Base-by-base conservation (phyloP, 2,797 vertebrate genomes). In the Trematomus bernacchii region DNA sequence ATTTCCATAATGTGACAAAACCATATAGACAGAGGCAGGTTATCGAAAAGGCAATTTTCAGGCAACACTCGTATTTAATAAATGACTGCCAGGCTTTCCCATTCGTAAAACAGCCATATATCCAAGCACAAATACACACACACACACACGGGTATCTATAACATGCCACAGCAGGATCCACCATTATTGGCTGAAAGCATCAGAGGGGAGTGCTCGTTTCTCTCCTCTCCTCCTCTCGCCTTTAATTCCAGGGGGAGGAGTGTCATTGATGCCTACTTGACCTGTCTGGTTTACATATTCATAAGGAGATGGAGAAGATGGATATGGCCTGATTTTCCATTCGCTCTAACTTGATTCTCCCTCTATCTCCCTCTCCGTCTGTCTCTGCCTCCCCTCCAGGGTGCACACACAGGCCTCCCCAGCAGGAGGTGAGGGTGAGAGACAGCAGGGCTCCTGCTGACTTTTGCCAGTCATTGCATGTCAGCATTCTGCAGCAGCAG, bases 241-340 rank as follows among this genome's bases (percentile, higher is more conserved):
- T 84, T 54, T 61, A 87, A 86, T 78, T 77, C 78, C 81, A 52
- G 79, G 33, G 84, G 89, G 86, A 85, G 71, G 79, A 82, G 84
- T 89, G 83, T 88, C 86, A 90, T 73, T 87, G 89, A 92, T 90
- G 91, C 84, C 91, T 91, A 86, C 91, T 93, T 94, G 90, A 94
- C 93, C 92, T 86, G 82, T 80, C 80, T 81, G 76, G 76, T 92
- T 93, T 93, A 83, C 93, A 94, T 95, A 96, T 94, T 94, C 91
- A 94, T 94, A 83, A 92, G 85, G 79, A 84, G 65, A 86, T 68
- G 80, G 88, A 87, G 86, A 84, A 85, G 87, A 91, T 88, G 83
- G 85, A 87, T 91, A 68, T 48, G 73, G 79, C 75, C 75, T 46
- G 47, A 87, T 88, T 87, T 88, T 86, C 77, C 80, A 71, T 82